Percentiles rank a stretch among this genome's conserved stretches.
phyloP scores from a whole-genome alignment of 2,797 vertebrate genomes.

The Enteromius trimaculatus region DNA sequence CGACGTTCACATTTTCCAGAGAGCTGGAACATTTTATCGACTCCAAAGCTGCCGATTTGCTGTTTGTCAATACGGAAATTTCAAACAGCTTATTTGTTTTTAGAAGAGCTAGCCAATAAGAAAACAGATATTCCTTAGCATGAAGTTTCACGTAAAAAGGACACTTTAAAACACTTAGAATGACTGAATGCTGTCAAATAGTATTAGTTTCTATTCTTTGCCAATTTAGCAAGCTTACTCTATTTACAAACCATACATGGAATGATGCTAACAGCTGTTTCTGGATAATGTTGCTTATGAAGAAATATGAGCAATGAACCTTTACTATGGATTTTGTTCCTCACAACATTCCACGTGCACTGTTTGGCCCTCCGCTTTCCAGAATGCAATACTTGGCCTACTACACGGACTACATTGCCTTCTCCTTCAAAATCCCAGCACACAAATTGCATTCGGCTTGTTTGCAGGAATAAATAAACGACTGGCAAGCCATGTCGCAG shows the following conservation, averaged over 20 bases:
- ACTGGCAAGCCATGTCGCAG: conserved; percentile 56
- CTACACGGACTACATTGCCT: conserved; percentile 4
- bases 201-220: neutral
- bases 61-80: conserved; percentile 1
- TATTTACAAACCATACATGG: conserved; percentile 55
- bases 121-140: neutral
- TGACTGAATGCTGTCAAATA: conserved; percentile 4
- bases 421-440: conserved; percentile 50
- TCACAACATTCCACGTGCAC: conserved; percentile 18
- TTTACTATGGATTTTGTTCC: conserved; percentile 69
- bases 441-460: conserved; percentile 65
- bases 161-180: neutral
- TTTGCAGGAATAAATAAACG: conserved; percentile 63
- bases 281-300: conserved; percentile 63
- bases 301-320: conserved; percentile 69
- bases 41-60: neutral
- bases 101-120: neutral
- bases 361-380: conserved; percentile 51
- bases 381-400: conserved; percentile 36
- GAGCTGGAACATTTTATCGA: conserved; percentile 9
- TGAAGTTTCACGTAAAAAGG: neutral
- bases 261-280: conserved; percentile 63
- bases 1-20: neutral
- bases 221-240: conserved; percentile 44
- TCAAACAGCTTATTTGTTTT: neutral